These are phyloP conservation scores for Cyprinus carpio DNA, from an alignment of 2,113 vertebrate species.

Conservation along the genomic window DNA sequence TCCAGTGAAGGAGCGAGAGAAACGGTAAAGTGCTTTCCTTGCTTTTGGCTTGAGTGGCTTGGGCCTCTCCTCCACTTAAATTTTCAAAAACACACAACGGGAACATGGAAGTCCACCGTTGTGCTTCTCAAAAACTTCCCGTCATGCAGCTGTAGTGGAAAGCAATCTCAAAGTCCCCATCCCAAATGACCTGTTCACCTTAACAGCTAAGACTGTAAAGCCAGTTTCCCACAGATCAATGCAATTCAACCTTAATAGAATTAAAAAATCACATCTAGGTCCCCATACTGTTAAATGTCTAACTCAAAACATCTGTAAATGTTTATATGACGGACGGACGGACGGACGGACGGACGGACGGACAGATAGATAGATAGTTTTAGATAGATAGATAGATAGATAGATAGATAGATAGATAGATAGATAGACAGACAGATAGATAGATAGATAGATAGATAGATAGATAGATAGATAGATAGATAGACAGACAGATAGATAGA, in stretches of 20 bases:
- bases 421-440: no score
- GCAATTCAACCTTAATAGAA: background rate
- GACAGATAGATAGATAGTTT: no score
- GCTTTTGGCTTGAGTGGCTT: slow-evolving; percentile 15
- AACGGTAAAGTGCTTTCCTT: slow-evolving; percentile 6
- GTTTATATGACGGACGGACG: no score
- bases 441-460: no score
- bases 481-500: no score
- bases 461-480: no score
- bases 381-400: no score
- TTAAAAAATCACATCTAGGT: background rate
- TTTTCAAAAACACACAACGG: background rate
- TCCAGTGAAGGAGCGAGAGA: background rate
- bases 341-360: no score
- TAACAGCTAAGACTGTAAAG: background rate
- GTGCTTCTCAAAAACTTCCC: slow-evolving; percentile 13
- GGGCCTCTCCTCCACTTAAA: slow-evolving; percentile 27
- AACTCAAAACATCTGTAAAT: background rate
- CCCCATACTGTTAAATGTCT: background rate
- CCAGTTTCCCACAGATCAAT: background rate
- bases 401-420: no score
- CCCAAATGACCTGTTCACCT: background rate
- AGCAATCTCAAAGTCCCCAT: background rate
- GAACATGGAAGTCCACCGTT: background rate
- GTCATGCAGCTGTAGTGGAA: background rate